phyloP scores from a whole-genome alignment of 1,140 invertebrate species.

The Popillia japonica region DNA sequence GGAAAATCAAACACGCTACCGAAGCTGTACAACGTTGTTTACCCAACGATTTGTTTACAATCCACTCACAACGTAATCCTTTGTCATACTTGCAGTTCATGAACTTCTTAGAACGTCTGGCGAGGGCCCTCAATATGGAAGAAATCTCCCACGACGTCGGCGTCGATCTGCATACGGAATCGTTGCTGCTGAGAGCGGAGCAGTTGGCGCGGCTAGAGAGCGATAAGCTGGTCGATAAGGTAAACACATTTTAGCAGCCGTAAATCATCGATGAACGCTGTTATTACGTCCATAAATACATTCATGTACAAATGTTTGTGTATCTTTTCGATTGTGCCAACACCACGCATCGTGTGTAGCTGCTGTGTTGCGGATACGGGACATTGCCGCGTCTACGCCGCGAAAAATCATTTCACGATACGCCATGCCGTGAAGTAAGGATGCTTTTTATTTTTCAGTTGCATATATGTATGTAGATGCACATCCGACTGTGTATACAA shows the following conservation, averaged over 20 bases:
- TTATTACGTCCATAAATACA: conserved; percentile 11
- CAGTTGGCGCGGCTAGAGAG: conserved; percentile 79
- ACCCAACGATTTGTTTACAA: not conserved
- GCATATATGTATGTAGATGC: not conserved
- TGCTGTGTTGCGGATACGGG: conserved; percentile 73
- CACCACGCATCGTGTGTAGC: conserved; percentile 59
- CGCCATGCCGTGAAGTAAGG: conserved; percentile 62
- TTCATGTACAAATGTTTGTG: conserved; percentile 24
- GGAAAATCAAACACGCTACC: not conserved
- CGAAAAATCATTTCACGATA: conserved; percentile 77
- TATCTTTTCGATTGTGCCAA: conserved; percentile 1
- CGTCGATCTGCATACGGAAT: conserved; percentile 81
- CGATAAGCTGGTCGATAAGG: conserved; percentile 80
- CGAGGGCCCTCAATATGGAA: conserved; percentile 77
- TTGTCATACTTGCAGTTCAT: conserved; percentile 66
- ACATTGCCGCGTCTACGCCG: conserved; percentile 74
- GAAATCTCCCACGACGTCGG: conserved; percentile 80
- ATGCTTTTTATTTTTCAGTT: conserved; percentile 27
- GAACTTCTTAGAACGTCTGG: conserved; percentile 76
- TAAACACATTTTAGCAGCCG: conserved; percentile 58
- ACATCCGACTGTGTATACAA: not conserved
- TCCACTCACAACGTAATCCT: not conserved
- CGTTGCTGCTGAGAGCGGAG: conserved; percentile 77
- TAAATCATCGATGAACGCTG: conserved; percentile 3
- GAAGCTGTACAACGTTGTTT: not conserved